phyloP scores from a whole-genome alignment of 2,888 invertebrate genomes.

The Acronicta leporina region DNA sequence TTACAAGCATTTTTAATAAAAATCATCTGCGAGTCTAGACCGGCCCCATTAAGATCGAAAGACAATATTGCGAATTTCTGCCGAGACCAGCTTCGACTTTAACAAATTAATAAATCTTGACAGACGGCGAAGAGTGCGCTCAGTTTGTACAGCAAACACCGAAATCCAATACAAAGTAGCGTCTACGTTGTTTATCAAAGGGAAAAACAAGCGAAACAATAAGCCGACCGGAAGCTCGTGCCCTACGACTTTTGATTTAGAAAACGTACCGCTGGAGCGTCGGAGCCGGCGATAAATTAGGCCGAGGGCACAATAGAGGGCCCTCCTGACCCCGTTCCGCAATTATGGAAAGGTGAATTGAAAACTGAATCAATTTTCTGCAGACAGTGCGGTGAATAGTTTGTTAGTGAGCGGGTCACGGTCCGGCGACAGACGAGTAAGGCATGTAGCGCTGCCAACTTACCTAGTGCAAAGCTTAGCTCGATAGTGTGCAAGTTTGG shows the following conservation, averaged over 20 bases:
- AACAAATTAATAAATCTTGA: constrained; percentile 53
- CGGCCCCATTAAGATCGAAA: constrained; percentile 15
- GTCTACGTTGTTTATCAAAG: constrained; percentile 73
- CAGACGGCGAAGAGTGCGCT: constrained; percentile 26
- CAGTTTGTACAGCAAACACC: constrained; percentile 52
- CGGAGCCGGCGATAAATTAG: constrained; percentile 58
- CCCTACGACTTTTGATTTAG: constrained; percentile 60
- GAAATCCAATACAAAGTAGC: constrained; percentile 76
- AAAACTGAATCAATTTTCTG: constrained; percentile 60
- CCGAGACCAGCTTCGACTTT: constrained; percentile 15
- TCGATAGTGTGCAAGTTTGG: neutral
- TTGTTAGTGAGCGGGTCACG: constrained; percentile 6
- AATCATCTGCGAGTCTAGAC: constrained; percentile 4
- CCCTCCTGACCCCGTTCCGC: constrained; percentile 59
- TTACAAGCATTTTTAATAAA: constrained; percentile 11
- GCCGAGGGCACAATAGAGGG: constrained; percentile 56
- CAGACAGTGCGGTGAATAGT: constrained; percentile 31
- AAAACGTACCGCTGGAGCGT: constrained; percentile 47
- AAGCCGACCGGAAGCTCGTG: constrained; percentile 63
- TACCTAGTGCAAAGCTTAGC: neutral
- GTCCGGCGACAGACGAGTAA: neutral
- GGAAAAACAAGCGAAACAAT: constrained; percentile 69
- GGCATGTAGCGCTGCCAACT: neutral
- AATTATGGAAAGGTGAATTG: constrained; percentile 65
- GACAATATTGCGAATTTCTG: constrained; percentile 24